phyloP scores from a whole-genome alignment of 64 coral and sea anemone species.

The Dendrophyllia cribrosa region DNA sequence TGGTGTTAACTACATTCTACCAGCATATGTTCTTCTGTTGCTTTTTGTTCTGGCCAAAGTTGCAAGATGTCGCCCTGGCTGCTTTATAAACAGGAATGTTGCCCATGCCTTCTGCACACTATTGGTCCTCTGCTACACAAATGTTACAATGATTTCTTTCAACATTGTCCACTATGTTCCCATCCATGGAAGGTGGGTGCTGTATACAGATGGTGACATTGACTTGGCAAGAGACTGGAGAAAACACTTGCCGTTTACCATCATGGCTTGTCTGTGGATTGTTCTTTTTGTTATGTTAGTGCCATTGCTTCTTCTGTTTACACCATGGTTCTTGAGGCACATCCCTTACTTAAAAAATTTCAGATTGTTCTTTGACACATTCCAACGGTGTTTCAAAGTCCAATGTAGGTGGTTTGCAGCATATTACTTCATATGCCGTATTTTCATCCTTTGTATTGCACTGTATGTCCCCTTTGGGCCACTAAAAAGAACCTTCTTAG shows the following conservation, averaged over 20 bases:
- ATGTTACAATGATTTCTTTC: slow-evolving; percentile 64
- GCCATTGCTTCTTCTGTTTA: slow-evolving; percentile 63
- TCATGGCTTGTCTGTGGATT: slow-evolving; percentile 53
- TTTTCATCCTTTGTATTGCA: slow-evolving; percentile 48
- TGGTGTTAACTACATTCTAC: slow-evolving; percentile 70
- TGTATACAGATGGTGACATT: slow-evolving; percentile 65
- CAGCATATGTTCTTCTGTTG: slow-evolving; percentile 56
- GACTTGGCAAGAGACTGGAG: slow-evolving; percentile 15
- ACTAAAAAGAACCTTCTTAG: slow-evolving; percentile 20
- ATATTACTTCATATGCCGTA: slow-evolving; percentile 64
- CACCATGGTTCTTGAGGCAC: slow-evolving; percentile 52
- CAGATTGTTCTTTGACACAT: slow-evolving; percentile 55
- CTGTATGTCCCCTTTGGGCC: slow-evolving; percentile 9
- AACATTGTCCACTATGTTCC: slow-evolving; percentile 28
- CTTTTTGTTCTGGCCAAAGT: slow-evolving; percentile 49
- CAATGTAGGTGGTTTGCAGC: not conserved
- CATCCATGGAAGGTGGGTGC: slow-evolving; percentile 23
- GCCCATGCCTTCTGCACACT: slow-evolving; percentile 73
- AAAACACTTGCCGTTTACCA: slow-evolving; percentile 8
- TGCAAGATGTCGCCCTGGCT: slow-evolving; percentile 1
- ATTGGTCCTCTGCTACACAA: slow-evolving; percentile 80
- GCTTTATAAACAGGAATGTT: slow-evolving; percentile 55
- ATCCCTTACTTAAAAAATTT: slow-evolving; percentile 13
- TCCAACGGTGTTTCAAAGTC: slow-evolving; percentile 70
- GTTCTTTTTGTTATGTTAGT: slow-evolving; percentile 39